These are phyloP conservation scores for Isurus oxyrinchus DNA, from an alignment of 2,113 vertebrate genomes.

Conservation along the genomic window DNA sequence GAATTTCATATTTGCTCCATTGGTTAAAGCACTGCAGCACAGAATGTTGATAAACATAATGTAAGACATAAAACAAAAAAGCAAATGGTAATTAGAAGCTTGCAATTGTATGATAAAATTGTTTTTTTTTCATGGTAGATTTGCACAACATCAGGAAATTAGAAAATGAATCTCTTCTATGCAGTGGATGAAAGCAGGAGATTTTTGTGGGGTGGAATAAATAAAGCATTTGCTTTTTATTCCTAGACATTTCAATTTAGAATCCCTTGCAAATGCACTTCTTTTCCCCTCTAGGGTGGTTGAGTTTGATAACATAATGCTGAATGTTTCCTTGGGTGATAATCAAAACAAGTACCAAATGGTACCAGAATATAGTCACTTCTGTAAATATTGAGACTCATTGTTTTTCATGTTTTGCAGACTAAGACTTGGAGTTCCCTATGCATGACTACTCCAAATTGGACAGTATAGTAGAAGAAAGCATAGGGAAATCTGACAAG, in stretches of 20 bases:
- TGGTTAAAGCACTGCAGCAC: background rate
- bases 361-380: background rate
- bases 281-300: background rate
- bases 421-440: background rate
- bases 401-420: background rate
- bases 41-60: conserved; percentile 24
- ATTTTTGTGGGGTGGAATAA: background rate
- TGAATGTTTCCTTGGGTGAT: background rate
- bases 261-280: background rate
- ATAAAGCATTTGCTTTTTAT: background rate
- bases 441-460: background rate
- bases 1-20: background rate
- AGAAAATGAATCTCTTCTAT: conserved; percentile 28
- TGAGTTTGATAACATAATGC: background rate
- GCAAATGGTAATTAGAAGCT: conserved; percentile 25
- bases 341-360: background rate
- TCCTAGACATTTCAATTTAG: background rate
- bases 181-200: background rate
- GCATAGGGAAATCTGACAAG: background rate
- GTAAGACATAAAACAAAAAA: conserved; percentile 31
- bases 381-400: background rate
- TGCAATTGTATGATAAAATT: conserved; percentile 34
- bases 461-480: background rate
- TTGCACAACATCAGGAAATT: conserved; percentile 35
- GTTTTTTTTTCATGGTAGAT: conserved; percentile 25